Evolutionary conservation across 2,113 vertebrate species (phyloP).

Genomic region (Pao palembangensis): DNA sequence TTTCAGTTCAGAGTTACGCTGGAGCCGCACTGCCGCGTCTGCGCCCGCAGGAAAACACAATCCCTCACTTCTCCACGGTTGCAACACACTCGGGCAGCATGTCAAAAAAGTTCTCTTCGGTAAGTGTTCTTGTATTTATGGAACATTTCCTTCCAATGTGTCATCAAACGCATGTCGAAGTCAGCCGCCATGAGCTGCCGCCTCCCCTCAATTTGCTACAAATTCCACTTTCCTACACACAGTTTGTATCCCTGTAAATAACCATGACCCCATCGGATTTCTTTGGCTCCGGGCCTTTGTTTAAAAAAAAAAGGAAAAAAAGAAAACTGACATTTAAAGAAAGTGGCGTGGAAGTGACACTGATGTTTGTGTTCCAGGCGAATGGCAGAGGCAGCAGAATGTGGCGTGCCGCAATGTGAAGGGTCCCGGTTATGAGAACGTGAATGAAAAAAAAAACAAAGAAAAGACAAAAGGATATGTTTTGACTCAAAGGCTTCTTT

Average conservation of each 20-base stretch:
- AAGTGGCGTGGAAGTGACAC: conserved; percentile 35
- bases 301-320: too few relatives aligned
- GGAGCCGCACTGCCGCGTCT: conserved; percentile 7
- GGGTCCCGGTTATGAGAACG: conserved; percentile 34
- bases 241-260: conserved; percentile 59
- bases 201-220: conserved; percentile 4
- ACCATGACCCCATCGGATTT: conserved; percentile 52
- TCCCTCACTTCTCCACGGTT: conserved; percentile 30
- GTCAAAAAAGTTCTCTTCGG: conserved; percentile 7
- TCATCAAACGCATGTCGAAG: conserved; percentile 24
- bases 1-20: conserved; percentile 8
- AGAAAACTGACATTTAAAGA: conserved; percentile 14
- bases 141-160: conserved; percentile 57
- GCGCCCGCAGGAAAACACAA: conserved; percentile 30
- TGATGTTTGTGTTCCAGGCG: conserved; percentile 38
- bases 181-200: too few relatives aligned
- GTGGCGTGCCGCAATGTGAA: conserved; percentile 29
- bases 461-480: conserved; percentile 34
- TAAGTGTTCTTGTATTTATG: conserved; percentile 57
- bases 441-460: conserved; percentile 13
- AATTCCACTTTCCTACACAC: conserved; percentile 20
- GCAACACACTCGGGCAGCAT: conserved; percentile 19
- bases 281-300: conserved; percentile 30
- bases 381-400: conserved; percentile 19
- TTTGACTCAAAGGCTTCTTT: conserved; percentile 40